Conservation (phyloP, 2,888 invertebrate species). For the Rutpela maculata region DNA sequence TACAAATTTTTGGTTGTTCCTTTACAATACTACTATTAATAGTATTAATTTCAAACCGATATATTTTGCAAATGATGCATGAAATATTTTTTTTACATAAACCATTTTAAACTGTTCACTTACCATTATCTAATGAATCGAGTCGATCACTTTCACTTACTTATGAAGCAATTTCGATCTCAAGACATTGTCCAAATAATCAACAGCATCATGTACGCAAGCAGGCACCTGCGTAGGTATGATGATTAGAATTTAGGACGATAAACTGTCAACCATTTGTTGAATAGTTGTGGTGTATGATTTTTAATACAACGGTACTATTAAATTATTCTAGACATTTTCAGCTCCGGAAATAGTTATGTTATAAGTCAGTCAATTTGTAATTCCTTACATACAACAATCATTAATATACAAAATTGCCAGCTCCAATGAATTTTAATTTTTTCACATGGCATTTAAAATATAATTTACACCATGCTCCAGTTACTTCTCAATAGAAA, state of each 20-base stretch:
- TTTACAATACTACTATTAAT: no score
- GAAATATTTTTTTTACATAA: background rate
- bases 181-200: background rate
- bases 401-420: background rate
- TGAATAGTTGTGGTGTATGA: background rate
- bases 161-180: background rate
- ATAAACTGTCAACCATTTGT: background rate
- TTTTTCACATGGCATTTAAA: slow-evolving; percentile 21
- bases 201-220: background rate
- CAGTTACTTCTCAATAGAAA: background rate
- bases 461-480: slow-evolving; percentile 6
- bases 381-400: background rate
- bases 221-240: background rate
- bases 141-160: slow-evolving; percentile 1
- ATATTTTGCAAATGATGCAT: background rate
- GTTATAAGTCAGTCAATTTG: background rate
- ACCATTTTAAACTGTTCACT: background rate
- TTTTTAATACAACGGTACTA: slow-evolving; percentile 10
- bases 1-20: no score
- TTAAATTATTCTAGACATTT: background rate
- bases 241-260: background rate
- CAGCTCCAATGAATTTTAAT: slow-evolving; percentile 7
- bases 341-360: background rate
- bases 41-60: no score
- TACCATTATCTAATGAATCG: background rate